These are phyloP conservation scores for Hypomesus transpacificus DNA, from an alignment of 2,113 vertebrate genomes.

Conservation along the genomic window DNA sequence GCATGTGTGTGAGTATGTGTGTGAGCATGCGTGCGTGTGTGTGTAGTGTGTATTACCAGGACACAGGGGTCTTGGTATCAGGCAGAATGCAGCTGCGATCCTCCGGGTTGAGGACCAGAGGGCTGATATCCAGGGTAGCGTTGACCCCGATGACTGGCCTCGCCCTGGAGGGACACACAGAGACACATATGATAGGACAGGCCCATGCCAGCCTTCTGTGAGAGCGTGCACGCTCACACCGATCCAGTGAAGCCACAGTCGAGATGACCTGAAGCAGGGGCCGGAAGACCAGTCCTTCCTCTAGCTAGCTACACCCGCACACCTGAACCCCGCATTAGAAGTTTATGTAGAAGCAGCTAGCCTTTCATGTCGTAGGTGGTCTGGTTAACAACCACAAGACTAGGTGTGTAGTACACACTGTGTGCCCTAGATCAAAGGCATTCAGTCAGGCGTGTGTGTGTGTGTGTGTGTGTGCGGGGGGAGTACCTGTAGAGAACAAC, in stretches of 20 bases:
- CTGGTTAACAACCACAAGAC: conserved; percentile 16
- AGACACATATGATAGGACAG: not conserved
- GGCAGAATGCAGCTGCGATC: conserved; percentile 78
- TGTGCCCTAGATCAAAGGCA: conserved; percentile 20
- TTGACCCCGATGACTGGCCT: conserved; percentile 92
- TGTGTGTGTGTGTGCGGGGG: not conserved
- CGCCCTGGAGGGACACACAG: conserved; percentile 70
- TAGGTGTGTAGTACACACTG: conserved; percentile 6
- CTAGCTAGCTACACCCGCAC: not conserved
- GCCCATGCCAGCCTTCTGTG: not conserved
- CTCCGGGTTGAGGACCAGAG: conserved; percentile 90
- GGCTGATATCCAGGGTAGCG: conserved; percentile 85
- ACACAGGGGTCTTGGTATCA: conserved; percentile 70
- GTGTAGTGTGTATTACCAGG: conserved; percentile 78
- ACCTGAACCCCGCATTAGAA: not conserved
- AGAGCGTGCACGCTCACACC: not conserved
- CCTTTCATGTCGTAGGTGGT: conserved; percentile 15
- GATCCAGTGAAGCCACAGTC: too few relatives aligned
- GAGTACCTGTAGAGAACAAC: conserved; percentile 89
- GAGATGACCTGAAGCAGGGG: too few relatives aligned
- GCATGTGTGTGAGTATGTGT: too few relatives aligned
- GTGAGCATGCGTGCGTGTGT: not conserved
- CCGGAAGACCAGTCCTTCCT: not conserved
- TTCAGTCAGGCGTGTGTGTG: too few relatives aligned
- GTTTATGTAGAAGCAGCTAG: conserved; percentile 27